phyloP scores from a whole-genome alignment of 2,113 vertebrate species.

The Mus pahari region DNA sequence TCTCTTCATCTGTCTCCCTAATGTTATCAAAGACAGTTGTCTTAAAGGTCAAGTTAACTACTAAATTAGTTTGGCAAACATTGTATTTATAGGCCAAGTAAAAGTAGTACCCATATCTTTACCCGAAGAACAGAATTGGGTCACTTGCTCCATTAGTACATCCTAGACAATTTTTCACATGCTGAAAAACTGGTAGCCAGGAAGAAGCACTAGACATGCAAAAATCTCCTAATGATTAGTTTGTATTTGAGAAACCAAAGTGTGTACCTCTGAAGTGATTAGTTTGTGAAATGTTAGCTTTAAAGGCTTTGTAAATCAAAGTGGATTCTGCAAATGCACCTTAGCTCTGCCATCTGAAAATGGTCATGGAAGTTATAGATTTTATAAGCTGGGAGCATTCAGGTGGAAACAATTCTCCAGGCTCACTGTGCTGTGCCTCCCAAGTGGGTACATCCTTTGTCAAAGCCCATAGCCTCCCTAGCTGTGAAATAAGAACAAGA shows the following conservation, averaged over 20 bases:
- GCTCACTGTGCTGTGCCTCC: neutral
- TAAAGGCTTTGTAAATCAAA: slow-evolving; percentile 53
- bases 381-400: neutral
- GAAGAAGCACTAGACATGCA: neutral
- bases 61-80: slow-evolving; percentile 74
- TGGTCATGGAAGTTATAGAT: slow-evolving; percentile 20
- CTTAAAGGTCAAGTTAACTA: slow-evolving; percentile 68
- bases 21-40: neutral
- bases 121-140: slow-evolving; percentile 60
- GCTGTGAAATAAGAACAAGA: neutral
- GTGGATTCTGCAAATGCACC: slow-evolving; percentile 1
- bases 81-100: slow-evolving; percentile 56
- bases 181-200: neutral
- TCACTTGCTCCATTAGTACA: slow-evolving; percentile 48
- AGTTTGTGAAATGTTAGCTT: slow-evolving; percentile 42
- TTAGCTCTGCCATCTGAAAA: slow-evolving; percentile 20
- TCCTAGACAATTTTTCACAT: slow-evolving; percentile 39
- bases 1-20: neutral
- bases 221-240: neutral
- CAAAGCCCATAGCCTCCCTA: neutral
- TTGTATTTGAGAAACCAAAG: slow-evolving; percentile 33
- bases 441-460: neutral
- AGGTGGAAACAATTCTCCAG: neutral
- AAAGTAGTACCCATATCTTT: slow-evolving; percentile 57
- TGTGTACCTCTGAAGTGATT: slow-evolving; percentile 25